These are phyloP conservation scores for Arothron firmamentum DNA, from an alignment of 2,113 vertebrate genomes.

Conservation along the genomic window DNA sequence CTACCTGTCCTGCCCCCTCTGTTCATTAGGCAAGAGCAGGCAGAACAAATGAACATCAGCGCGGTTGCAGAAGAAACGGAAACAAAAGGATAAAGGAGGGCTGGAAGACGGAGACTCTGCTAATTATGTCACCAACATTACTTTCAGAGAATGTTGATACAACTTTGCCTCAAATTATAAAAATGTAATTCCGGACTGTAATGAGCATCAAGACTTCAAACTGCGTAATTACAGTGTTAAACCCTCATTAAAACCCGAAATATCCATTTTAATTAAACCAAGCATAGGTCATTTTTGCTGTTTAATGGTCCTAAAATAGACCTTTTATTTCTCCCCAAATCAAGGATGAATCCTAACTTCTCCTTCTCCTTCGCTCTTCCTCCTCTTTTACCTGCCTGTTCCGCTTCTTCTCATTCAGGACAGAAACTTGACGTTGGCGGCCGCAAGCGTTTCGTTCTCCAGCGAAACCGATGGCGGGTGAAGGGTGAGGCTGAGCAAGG, in stretches of 20 bases:
- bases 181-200: constrained; percentile 7
- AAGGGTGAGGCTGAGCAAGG: not conserved
- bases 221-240: constrained; percentile 53
- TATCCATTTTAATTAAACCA: constrained; percentile 57
- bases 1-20: constrained; percentile 84
- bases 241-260: constrained; percentile 57
- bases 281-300: constrained; percentile 53
- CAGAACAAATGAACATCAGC: constrained; percentile 57
- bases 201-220: constrained; percentile 32
- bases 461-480: no score
- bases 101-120: constrained; percentile 13
- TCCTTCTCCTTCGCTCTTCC: constrained; percentile 5
- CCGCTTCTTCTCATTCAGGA: not conserved
- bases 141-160: constrained; percentile 1
- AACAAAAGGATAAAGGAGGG: constrained; percentile 10
- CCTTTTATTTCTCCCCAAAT: constrained; percentile 24
- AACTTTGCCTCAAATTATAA: not conserved
- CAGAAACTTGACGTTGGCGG: constrained; percentile 20
- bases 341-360: not conserved
- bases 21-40: constrained; percentile 63
- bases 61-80: constrained; percentile 21
- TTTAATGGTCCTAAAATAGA: constrained; percentile 34
- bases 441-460: no score
- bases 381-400: constrained; percentile 5
- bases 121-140: not conserved